These are phyloP conservation scores for Cryptocephalus moraei DNA, from an alignment of 2,888 invertebrate species.

Conservation along the genomic window DNA sequence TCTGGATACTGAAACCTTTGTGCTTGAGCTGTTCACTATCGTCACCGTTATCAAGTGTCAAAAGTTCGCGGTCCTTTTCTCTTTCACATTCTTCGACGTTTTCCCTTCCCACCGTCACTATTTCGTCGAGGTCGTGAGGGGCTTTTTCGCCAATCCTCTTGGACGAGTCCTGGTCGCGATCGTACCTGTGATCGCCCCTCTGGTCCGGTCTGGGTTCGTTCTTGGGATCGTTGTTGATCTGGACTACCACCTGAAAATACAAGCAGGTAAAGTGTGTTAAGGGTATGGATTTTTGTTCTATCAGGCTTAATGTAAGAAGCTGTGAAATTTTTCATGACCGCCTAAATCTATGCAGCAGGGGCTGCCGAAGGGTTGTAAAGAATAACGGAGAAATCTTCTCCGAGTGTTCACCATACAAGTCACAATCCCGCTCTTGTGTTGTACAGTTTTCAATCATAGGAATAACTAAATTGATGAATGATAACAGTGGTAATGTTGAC, in stretches of 20 bases:
- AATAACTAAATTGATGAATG: too few species aligned
- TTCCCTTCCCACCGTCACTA: slow-evolving; percentile 22
- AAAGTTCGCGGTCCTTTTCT: not conserved
- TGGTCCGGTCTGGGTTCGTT: slow-evolving; percentile 2
- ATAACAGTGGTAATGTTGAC: too few species aligned
- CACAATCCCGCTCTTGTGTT: too few species aligned
- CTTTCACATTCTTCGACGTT: slow-evolving; percentile 11
- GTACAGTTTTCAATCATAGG: too few species aligned
- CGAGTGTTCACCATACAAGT: too few species aligned
- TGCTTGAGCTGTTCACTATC: slow-evolving; percentile 13
- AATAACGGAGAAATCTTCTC: too few species aligned
- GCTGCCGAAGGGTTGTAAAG: too few species aligned
- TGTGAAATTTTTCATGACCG: not conserved
- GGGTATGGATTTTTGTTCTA: too few species aligned
- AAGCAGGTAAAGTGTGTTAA: slow-evolving; percentile 1
- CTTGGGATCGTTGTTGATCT: slow-evolving; percentile 29
- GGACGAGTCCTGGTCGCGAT: slow-evolving; percentile 2
- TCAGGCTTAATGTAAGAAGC: too few species aligned
- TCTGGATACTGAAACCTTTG: slow-evolving; percentile 41
- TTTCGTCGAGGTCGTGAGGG: slow-evolving; percentile 27
- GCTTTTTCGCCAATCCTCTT: not conserved
- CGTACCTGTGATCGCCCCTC: not conserved
- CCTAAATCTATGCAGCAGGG: too few species aligned
- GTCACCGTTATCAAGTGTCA: not conserved
- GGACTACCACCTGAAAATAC: slow-evolving; percentile 28